Evolutionary conservation across 2,797 vertebrate species (phyloP), one percentile per base, ranked within the genome.

Genomic region (Ambastaia sidthimunki): DNA sequence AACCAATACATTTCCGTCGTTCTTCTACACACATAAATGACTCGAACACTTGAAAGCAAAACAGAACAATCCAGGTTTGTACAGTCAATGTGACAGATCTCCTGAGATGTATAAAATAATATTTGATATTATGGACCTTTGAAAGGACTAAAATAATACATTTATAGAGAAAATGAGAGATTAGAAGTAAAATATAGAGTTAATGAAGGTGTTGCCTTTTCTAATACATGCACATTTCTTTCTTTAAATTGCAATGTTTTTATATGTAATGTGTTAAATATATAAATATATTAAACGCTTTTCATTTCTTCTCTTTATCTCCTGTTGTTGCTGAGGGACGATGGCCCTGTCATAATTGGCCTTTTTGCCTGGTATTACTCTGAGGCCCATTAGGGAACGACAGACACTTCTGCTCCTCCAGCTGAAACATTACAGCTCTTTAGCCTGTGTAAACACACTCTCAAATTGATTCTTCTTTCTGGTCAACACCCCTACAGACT

Each of bases 401-500:
- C 72, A 74, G 80, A 60, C 80, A 52, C 59, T 82, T 79, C 23
- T 75, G 54, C 54, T 25, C 68, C 74, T 57, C 78, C 68, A 79
- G 74, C 71, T 83, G 74, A 83, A 80, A 73, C 74, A 78, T 85
- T 83, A 69, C 79, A 73, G 55, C 73, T 81, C 81, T 83, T 76
- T 72, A 81, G 78, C 62, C 78, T 83, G 74, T 81, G 81, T 81
- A 85, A 83, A 85, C 81, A 83, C 44, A 67, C 78, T 72, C 67
- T 69, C 25, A 50, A 71, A 21, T 41, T 55, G 62, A 65, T 67
- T 68, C 74, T 80, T 71, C 55, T 74, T n/a, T 54, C 60, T 80
- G 81, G 75, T 72, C 69, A 75, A 55, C 57, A 54, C 71, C 62
- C 80, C 59, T 78, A 50, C 55, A 65, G 41, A 21, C 63, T 15